Conservation (phyloP, 2,888 invertebrate genomes). For the Cataglyphis cursor region DNA sequence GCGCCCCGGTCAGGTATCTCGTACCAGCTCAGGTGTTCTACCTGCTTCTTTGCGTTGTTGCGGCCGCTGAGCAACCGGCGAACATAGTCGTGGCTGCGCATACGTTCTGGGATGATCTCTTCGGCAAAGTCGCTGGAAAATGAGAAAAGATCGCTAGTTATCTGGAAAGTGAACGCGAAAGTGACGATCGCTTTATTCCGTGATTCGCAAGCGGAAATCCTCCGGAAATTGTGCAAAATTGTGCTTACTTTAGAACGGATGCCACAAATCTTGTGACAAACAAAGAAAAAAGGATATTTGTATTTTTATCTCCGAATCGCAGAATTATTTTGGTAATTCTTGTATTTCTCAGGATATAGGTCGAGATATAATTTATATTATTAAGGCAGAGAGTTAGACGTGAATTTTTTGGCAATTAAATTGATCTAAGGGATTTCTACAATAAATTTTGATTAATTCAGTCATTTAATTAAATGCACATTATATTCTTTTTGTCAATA, state of each 20-base stretch:
- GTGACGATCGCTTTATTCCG: neutral
- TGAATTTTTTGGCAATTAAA: neutral
- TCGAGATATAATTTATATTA: neutral
- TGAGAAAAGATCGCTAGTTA: neutral
- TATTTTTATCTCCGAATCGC: neutral
- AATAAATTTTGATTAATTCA: neutral
- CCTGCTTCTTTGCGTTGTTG: conserved; percentile 89
- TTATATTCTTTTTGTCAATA: conserved; percentile 81
- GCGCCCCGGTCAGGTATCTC: conserved; percentile 90
- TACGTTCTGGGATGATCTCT: conserved; percentile 88
- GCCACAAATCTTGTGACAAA: neutral
- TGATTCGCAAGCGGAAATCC: neutral
- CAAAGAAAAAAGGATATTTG: neutral
- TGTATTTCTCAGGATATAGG: neutral
- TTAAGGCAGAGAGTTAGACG: neutral
- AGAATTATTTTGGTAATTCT: conserved; percentile 8
- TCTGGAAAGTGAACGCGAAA: neutral
- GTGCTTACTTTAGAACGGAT: neutral
- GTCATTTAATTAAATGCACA: conserved; percentile 11
- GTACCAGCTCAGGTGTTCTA: conserved; percentile 89
- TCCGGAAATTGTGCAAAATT: neutral
- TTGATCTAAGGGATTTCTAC: neutral
- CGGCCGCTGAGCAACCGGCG: conserved; percentile 90
- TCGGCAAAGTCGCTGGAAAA: conserved; percentile 88
- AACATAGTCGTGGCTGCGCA: conserved; percentile 91